Conservation (phyloP, 2,888 invertebrate species). For the Anoncus sp. region DNA sequence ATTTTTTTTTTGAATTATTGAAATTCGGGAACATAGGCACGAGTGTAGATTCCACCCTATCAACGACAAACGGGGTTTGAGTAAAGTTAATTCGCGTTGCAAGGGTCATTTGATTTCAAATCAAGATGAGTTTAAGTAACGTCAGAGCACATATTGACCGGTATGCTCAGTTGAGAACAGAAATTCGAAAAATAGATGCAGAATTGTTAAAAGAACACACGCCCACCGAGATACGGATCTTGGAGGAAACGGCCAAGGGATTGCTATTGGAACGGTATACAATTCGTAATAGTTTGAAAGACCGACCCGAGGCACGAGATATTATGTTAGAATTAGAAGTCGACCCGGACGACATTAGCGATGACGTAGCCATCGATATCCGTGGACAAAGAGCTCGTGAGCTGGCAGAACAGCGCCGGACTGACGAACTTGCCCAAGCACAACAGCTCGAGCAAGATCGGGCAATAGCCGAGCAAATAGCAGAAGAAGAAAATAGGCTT, state of each 20-base stretch:
- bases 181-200: neutral
- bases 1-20: no score
- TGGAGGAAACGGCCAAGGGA: neutral
- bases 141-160: constrained; percentile 2
- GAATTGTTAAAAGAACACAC: neutral
- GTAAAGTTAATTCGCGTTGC: no score
- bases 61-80: no score
- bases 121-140: neutral
- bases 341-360: constrained; percentile 22
- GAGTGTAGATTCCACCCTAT: no score
- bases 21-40: neutral
- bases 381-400: neutral
- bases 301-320: neutral
- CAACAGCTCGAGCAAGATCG: constrained; percentile 22
- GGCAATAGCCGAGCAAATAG: neutral
- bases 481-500: constrained; percentile 6
- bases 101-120: no score
- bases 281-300: neutral
- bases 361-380: constrained; percentile 14
- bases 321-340: neutral
- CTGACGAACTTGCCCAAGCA: neutral
- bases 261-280: constrained; percentile 12
- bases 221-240: neutral
- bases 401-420: neutral
- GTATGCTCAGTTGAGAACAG: neutral